Base-by-base conservation (phyloP, 2,888 invertebrate species). In the Tridacna gigas region DNA sequence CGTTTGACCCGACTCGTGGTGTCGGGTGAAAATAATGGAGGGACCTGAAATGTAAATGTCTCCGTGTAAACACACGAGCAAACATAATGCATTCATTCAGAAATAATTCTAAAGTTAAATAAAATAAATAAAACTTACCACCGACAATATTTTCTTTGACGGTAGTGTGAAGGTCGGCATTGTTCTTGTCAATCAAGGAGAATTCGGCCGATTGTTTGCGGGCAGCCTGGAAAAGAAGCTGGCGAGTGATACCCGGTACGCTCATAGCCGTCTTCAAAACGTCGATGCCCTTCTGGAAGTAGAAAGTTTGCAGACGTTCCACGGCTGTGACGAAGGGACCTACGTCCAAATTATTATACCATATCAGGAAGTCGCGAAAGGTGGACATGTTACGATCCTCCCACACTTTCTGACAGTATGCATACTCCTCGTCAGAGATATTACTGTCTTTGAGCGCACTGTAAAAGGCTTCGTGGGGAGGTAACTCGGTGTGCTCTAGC, bases 311-410 rank as follows among this genome's bases (percentile, higher is more conserved):
- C 15, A 86, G 77, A 7, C 82, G 80, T 48, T 81, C 74, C 4
- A 89, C 81, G 15, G 89, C 90, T 25, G 74, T 74, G 25, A 89
- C 77, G 69, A 89, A 86, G 2, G 89, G 86, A 12, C 63, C 73
- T 13, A 87, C 83, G 51, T 87, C 89, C 60, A 82, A 66, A 67
- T 86, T 86, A 73, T 86, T 86, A 47, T 89, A 88, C 83, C 87
- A 89, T 13, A 69, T 79, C 5, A 90, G 80, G 56, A 88, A 90
- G 71, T 90, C 88, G 28, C 66, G n/a, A 37, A 88, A 80, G 0
- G 81, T 83, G 3, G n/a, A 47, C 89, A 90, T 90, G 22, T 76
- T 37, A n/a, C 79, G 56, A 25, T 84, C 69, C 12, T 45, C 66
- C 88, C 89, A 89, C 13, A 90, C 74, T 45, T 74, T 63, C 26